Evolutionary conservation across 2,888 invertebrate genomes (phyloP).

Genomic region (Sinotaia quadrata): DNA sequence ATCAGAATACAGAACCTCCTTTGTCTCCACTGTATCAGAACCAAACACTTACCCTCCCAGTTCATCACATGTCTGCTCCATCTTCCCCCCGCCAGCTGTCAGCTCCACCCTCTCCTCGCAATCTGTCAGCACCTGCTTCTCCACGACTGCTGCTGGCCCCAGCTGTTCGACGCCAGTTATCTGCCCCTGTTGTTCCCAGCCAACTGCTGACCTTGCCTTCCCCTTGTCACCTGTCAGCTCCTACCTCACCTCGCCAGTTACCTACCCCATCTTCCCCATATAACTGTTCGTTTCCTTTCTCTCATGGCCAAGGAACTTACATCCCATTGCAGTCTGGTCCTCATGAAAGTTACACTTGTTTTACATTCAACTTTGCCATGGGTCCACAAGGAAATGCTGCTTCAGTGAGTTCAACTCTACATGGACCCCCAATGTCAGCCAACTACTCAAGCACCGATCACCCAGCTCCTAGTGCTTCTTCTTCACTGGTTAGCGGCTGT

Average conservation of each 20-base stretch:
- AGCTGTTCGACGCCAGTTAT: neutral
- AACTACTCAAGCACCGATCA: too few relatives aligned
- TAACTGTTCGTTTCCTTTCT: slow-evolving; percentile 6
- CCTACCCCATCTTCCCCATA: neutral
- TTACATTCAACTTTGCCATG: slow-evolving; percentile 23
- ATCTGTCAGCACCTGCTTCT: slow-evolving; percentile 21
- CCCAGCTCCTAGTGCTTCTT: too few relatives aligned
- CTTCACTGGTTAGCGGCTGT: too few relatives aligned
- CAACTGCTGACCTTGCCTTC: neutral
- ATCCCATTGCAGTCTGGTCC: neutral
- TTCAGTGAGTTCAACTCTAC: too few relatives aligned
- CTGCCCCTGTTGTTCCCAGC: neutral
- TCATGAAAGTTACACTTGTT: slow-evolving; percentile 20
- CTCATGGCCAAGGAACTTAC: neutral
- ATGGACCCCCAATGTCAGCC: too few relatives aligned
- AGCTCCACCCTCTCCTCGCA: slow-evolving; percentile 20
- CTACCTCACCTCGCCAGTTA: slow-evolving; percentile 1
- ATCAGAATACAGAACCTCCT: neutral
- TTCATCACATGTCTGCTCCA: slow-evolving; percentile 26
- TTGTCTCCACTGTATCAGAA: neutral
- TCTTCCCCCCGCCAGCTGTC: slow-evolving; percentile 22
- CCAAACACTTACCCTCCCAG: neutral
- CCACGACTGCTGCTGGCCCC: slow-evolving; percentile 8
- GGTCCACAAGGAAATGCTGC: too few relatives aligned
- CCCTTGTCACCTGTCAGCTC: slow-evolving; percentile 7